Evolutionary conservation across 2,888 invertebrate genomes (phyloP), one percentile per base, ranked within the genome.

Genomic region (Stratiomys singularior): DNA sequence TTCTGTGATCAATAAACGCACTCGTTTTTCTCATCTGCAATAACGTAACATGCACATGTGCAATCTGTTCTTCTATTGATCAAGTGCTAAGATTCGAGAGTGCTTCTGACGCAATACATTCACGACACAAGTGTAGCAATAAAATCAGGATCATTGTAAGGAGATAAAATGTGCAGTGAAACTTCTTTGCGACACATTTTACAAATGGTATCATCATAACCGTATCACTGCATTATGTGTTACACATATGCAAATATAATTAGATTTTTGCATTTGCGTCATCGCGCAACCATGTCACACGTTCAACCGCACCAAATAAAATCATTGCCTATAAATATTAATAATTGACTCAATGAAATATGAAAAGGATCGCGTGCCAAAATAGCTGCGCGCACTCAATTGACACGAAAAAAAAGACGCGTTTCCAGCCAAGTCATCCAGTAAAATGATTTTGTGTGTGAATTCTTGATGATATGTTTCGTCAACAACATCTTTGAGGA

Each of bases 311-410:
- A 37, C 37, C 37, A 37, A 37, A 37, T 5, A 37, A 37, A 30
- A 64, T 30, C 64, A 30, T 13, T 1, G 30, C 18, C 28, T 64
- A 30, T 52, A 71, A 71, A 71, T 52, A 71, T 52, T 52, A 47
- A n/a, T 71, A 71, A 71, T 71, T 71, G 71, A 23, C n/a, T 23
- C n/a, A 46, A 46, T 27, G 71, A 71, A n/a, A 37, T 52, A 47
- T 37, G 25, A 21, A 71, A 23, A 37, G 18, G 27, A 71, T 71
- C 52, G 47, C 27, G 47, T 71, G 71, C 71, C 71, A 71, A 71
- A 47, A 71, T 21, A 67, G 18, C 13, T 15, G 15, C 13, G 25
- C 13, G 11, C 37, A 30, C 7, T 15, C 67, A 67, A 18, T 37
- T 21, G 44, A 67, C 11, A 44, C 25, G 21, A 28, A 67, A 37